Evolutionary conservation across 2,888 invertebrate genomes (phyloP).

Genomic region (Ypsolopha sequella): DNA sequence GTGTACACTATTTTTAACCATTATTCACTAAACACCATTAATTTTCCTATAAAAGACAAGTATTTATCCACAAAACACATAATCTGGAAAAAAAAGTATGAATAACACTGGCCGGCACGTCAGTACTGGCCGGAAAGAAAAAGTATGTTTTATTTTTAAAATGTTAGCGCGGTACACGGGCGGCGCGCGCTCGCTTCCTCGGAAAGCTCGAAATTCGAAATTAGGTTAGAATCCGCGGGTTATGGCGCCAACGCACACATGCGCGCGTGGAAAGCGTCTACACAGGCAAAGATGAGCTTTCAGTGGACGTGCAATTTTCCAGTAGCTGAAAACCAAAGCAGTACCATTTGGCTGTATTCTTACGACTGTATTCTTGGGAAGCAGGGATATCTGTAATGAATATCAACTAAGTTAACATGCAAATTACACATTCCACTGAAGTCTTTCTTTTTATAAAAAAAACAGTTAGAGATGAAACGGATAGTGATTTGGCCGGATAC

Average conservation of each 20-base stretch:
- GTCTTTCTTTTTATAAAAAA: too few relatives aligned
- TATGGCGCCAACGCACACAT: conserved; percentile 57
- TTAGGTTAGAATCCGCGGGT: conserved; percentile 65
- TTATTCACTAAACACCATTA: conserved; percentile 14
- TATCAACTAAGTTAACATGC: too few relatives aligned
- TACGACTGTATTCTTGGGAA: too few relatives aligned
- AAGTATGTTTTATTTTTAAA: conserved; percentile 50
- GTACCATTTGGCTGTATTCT: too few relatives aligned
- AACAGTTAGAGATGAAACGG: too few relatives aligned
- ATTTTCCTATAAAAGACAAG: conserved; percentile 6
- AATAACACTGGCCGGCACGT: background rate
- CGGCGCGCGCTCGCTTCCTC: conserved; percentile 39
- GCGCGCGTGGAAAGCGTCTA: conserved; percentile 31
- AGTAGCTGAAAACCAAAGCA: too few relatives aligned
- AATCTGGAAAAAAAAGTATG: too few relatives aligned
- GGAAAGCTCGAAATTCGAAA: conserved; percentile 57
- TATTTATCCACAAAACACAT: conserved; percentile 7
- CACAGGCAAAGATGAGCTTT: conserved; percentile 33
- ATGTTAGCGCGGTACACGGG: conserved; percentile 40
- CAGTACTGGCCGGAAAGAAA: conserved; percentile 10
- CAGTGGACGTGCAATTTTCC: background rate
- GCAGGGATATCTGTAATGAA: too few relatives aligned
- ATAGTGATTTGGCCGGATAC: too few relatives aligned
- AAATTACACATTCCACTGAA: too few relatives aligned
- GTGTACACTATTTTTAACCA: conserved; percentile 44